These are phyloP conservation scores for Dasypus novemcinctus DNA, from an alignment of 2,113 vertebrate genomes.

Conservation along the genomic window DNA sequence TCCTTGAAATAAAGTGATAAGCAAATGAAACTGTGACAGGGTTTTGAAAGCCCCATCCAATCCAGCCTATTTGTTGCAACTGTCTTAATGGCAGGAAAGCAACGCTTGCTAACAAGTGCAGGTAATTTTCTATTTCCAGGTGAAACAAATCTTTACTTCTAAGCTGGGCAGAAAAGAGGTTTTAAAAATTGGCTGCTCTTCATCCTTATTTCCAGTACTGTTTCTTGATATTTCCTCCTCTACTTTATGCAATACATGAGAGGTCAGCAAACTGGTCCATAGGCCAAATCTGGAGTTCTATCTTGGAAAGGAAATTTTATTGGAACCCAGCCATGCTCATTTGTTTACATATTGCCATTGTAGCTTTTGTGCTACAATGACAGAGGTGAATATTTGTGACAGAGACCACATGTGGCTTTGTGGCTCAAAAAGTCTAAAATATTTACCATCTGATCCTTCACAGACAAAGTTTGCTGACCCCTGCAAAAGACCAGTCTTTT, in stretches of 20 bases:
- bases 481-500: background rate
- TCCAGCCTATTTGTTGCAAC: background rate
- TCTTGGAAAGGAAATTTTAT: background rate
- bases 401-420: background rate
- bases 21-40: background rate
- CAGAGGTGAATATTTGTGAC: background rate
- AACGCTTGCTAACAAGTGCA: background rate
- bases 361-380: background rate
- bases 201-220: background rate
- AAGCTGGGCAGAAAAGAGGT: background rate
- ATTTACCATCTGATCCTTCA: background rate
- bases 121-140: no score
- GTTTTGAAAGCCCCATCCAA: background rate
- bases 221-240: background rate
- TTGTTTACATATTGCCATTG: background rate
- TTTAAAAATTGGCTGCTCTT: background rate
- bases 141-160: background rate
- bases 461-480: background rate
- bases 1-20: slow-evolving; percentile 26
- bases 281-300: background rate
- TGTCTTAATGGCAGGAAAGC: background rate
- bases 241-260: background rate
- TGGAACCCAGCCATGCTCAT: background rate
- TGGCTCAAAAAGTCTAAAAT: background rate
- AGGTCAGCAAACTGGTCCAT: background rate